Evolutionary conservation across 2,113 vertebrate species (phyloP).

Genomic region (Columba janthina): DNA sequence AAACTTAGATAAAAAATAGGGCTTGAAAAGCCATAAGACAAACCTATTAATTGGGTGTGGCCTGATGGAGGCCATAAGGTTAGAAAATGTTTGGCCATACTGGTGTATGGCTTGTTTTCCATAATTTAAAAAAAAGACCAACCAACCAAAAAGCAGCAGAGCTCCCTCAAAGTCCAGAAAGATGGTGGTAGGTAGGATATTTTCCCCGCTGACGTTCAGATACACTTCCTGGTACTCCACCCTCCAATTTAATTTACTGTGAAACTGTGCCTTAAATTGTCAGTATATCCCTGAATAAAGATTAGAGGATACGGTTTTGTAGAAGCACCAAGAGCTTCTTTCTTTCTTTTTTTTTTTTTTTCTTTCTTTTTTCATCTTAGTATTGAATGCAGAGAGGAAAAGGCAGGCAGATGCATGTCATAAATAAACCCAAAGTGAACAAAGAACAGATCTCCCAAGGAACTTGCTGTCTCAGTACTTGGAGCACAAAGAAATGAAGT

Average conservation of each 20-base stretch:
- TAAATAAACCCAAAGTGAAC: slow-evolving; percentile 53
- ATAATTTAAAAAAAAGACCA: neutral
- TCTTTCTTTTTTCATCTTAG: neutral
- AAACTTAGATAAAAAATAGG: neutral
- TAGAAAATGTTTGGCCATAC: neutral
- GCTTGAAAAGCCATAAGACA: neutral
- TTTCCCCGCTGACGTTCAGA: neutral
- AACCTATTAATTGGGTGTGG: neutral
- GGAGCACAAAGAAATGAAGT: slow-evolving; percentile 63
- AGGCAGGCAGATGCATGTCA: slow-evolving; percentile 47
- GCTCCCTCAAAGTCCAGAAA: neutral
- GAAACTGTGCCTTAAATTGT: neutral
- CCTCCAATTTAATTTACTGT: neutral
- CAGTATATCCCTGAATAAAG: neutral
- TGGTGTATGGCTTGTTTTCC: neutral
- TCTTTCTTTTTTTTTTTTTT: neutral
- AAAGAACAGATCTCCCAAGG: slow-evolving; percentile 59
- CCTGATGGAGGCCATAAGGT: neutral
- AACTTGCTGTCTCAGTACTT: slow-evolving; percentile 56
- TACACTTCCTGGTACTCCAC: neutral
- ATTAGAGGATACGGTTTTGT: neutral
- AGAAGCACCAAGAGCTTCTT: neutral
- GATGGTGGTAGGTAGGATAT: neutral
- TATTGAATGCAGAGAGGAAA: slow-evolving; percentile 44
- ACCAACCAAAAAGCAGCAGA: neutral